phyloP scores from a whole-genome alignment of 2,888 invertebrate species.

The Metellina segmentata region DNA sequence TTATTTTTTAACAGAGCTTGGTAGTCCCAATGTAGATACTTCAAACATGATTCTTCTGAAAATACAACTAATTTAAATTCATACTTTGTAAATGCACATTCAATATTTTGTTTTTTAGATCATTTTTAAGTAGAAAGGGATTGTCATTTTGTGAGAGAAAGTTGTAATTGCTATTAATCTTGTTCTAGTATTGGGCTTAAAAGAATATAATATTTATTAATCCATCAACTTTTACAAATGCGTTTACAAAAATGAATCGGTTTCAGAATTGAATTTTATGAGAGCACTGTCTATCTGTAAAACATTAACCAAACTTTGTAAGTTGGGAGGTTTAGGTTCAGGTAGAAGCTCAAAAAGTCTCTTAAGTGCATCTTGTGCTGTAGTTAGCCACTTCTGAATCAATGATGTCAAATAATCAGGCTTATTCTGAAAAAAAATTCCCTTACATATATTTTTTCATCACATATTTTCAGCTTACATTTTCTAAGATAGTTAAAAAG shows the following conservation, averaged over 20 bases:
- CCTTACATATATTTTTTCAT: not conserved
- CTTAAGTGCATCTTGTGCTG: conserved; percentile 31
- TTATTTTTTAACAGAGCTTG: too few relatives aligned
- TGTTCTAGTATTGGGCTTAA: not conserved
- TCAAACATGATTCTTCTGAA: too few relatives aligned
- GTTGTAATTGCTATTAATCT: too few relatives aligned
- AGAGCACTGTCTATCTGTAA: conserved; percentile 34
- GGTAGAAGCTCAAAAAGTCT: conserved; percentile 28
- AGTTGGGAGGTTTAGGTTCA: conserved; percentile 37
- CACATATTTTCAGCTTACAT: not conserved
- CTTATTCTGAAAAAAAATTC: conserved; percentile 37
- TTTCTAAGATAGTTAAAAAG: not conserved
- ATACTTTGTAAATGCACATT: too few relatives aligned
- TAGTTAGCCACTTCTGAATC: conserved; percentile 37
- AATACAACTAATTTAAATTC: too few relatives aligned
- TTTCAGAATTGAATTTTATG: conserved; percentile 39
- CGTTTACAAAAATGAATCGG: conserved; percentile 6
- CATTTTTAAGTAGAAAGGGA: too few relatives aligned
- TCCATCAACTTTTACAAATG: not conserved
- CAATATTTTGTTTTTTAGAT: too few relatives aligned
- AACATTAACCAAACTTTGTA: conserved; percentile 19
- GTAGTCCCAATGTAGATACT: too few relatives aligned
- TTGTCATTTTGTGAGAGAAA: too few relatives aligned
- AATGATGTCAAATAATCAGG: conserved; percentile 28
- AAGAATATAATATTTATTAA: not conserved